A percentile compares a stretch with the other conserved stretches of the same genome.
These are phyloP conservation scores for Phyllostomus hastatus DNA, from an alignment of 2,113 vertebrate genomes.

Conservation along the genomic window DNA sequence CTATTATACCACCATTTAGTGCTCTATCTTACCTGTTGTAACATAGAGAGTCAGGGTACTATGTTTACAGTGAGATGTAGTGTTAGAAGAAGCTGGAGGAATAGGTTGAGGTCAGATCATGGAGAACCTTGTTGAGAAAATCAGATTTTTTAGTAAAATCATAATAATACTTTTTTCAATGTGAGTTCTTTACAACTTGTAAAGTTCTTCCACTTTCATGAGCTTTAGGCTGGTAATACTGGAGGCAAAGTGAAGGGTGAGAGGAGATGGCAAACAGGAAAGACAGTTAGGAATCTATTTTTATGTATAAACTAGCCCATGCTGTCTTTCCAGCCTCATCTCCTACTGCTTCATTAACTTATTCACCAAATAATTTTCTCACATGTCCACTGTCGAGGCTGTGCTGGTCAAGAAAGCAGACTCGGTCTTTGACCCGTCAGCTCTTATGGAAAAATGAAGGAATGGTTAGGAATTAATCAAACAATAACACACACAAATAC, in stretches of 20 bases:
- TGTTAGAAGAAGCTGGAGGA: not conserved
- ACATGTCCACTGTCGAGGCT: not conserved
- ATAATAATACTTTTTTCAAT: not conserved
- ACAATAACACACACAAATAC: not conserved
- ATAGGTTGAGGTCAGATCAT: not conserved
- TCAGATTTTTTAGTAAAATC: not conserved
- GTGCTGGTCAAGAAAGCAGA: not conserved
- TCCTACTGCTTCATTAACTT: not conserved
- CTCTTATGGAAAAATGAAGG: not conserved
- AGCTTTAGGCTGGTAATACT: not conserved
- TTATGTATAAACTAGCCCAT: not conserved
- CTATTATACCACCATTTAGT: not conserved
- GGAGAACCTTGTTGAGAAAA: not conserved
- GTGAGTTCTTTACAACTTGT: not conserved
- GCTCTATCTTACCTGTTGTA: not conserved
- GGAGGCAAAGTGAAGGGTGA: not conserved
- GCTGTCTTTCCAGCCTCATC: not conserved
- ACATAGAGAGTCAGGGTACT: not conserved
- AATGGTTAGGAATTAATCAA: not conserved
- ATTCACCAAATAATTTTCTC: not conserved
- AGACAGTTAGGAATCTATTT: not conserved
- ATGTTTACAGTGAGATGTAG: not conserved
- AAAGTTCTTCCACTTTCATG: not conserved
- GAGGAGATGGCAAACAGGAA: not conserved
- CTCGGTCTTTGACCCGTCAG: not conserved